A percentile compares a stretch with the other conserved stretches of the same genome.
phyloP scores from a whole-genome alignment of 1,140 invertebrate species.

The Lepidostoma basale region DNA sequence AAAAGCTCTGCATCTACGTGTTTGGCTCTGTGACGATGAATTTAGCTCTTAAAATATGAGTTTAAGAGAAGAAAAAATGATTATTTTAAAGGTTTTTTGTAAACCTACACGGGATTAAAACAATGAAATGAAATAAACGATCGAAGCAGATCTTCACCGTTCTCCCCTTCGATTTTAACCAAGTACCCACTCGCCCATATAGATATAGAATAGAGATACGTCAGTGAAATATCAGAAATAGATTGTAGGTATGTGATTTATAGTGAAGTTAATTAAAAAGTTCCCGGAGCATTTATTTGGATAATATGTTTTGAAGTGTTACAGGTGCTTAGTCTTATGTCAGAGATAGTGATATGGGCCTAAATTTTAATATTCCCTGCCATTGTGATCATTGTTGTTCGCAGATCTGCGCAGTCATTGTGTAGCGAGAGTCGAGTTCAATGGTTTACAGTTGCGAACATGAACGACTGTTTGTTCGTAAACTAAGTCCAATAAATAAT shows the following conservation, averaged over 20 bases:
- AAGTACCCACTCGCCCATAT: not conserved
- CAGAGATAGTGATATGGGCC: slow-evolving; percentile 21
- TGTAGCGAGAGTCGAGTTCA: not conserved
- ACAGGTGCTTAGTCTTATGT: slow-evolving; percentile 26
- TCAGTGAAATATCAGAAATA: slow-evolving; percentile 35
- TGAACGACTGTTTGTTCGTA: not conserved
- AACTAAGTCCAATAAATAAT: not conserved
- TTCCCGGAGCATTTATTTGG: slow-evolving; percentile 13
- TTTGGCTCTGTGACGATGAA: no score
- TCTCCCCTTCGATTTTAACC: not conserved
- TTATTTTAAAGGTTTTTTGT: no score
- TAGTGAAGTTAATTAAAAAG: slow-evolving; percentile 42
- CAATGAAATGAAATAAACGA: no score
- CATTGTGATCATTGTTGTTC: not conserved
- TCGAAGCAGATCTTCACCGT: not conserved
- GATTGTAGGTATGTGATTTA: slow-evolving; percentile 37
- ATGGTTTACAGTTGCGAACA: not conserved
- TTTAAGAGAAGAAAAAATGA: no score
- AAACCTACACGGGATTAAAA: no score
- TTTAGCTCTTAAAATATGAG: no score
- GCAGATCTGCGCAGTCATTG: slow-evolving; percentile 3
- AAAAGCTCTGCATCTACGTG: no score
- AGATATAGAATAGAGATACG: slow-evolving; percentile 24
- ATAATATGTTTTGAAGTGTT: slow-evolving; percentile 18
- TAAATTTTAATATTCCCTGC: not conserved